These are phyloP conservation scores for Serilophus lunatus DNA, from an alignment of 2,113 vertebrate species.

Conservation along the genomic window DNA sequence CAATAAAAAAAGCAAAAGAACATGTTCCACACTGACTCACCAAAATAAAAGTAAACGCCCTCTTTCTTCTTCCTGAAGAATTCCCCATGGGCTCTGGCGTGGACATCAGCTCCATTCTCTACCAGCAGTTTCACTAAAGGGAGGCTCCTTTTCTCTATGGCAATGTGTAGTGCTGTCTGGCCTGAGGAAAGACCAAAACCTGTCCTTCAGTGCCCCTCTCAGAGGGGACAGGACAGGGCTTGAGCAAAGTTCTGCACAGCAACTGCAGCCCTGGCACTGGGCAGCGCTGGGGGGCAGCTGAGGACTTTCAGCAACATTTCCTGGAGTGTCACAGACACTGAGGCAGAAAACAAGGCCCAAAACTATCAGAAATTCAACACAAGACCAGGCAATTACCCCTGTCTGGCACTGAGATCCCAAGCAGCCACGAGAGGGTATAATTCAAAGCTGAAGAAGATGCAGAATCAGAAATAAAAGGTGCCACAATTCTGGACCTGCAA, in stretches of 20 bases:
- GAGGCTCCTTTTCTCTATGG: constrained; percentile 88
- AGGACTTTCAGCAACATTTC: not conserved
- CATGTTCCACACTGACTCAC: constrained; percentile 62
- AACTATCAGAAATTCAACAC: not conserved
- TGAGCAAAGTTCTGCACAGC: not conserved
- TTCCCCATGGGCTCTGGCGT: constrained; percentile 82
- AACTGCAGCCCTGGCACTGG: not conserved
- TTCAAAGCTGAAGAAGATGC: not conserved
- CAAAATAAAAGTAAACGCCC: constrained; percentile 89
- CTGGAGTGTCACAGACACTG: not conserved
- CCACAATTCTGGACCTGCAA: not conserved
- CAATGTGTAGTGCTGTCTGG: constrained; percentile 91
- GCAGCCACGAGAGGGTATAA: not conserved
- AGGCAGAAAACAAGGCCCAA: not conserved
- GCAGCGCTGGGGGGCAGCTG: not conserved
- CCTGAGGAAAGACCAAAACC: constrained; percentile 68
- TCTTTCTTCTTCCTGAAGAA: constrained; percentile 86
- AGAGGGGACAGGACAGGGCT: not conserved
- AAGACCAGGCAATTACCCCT: not conserved
- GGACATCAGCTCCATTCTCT: constrained; percentile 85
- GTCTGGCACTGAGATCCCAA: not conserved
- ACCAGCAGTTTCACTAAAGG: constrained; percentile 81
- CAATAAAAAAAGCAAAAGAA: not conserved
- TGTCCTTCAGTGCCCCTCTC: not conserved
- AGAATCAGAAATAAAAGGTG: not conserved